phyloP scores from a whole-genome alignment of 2,888 invertebrate genomes.

The Macaria notata region DNA sequence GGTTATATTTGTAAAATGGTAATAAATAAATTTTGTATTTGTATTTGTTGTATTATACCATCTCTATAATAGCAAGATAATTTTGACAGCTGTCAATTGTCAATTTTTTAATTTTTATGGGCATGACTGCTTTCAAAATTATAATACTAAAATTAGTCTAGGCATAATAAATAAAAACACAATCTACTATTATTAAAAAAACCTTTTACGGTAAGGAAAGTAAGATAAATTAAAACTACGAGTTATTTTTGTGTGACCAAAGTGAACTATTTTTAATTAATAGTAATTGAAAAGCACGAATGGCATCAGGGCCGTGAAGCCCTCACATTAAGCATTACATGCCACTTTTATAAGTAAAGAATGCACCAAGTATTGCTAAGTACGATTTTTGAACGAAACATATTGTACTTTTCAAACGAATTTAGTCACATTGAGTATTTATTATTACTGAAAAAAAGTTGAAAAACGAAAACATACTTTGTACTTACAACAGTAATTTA shows the following conservation, averaged over 20 bases:
- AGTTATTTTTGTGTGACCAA: constrained; percentile 38
- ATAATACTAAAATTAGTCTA: too few species aligned
- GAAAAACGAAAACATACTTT: too few species aligned
- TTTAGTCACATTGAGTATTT: too few species aligned
- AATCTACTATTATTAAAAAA: too few species aligned
- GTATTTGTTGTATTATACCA: too few species aligned
- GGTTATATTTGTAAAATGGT: too few species aligned
- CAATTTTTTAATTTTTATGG: too few species aligned
- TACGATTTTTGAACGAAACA: constrained; percentile 27
- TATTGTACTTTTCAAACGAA: constrained; percentile 29
- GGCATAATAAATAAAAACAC: too few species aligned
- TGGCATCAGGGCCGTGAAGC: constrained; percentile 52
- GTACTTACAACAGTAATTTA: background rate
- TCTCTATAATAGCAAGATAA: background rate
- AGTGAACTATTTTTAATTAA: constrained; percentile 42
- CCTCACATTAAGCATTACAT: constrained; percentile 66
- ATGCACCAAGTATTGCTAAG: constrained; percentile 37
- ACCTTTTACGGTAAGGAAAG: too few species aligned
- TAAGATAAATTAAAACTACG: background rate
- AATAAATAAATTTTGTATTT: too few species aligned
- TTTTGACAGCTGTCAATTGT: background rate
- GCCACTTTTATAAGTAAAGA: constrained; percentile 49
- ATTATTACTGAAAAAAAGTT: too few species aligned
- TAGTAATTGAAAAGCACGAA: constrained; percentile 69
- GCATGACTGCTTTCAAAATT: too few species aligned